Evolutionary conservation across 37 sponge, comb jelly and placozoan genomes (phyloP).

Genomic region (Ephydatia muelleri): DNA sequence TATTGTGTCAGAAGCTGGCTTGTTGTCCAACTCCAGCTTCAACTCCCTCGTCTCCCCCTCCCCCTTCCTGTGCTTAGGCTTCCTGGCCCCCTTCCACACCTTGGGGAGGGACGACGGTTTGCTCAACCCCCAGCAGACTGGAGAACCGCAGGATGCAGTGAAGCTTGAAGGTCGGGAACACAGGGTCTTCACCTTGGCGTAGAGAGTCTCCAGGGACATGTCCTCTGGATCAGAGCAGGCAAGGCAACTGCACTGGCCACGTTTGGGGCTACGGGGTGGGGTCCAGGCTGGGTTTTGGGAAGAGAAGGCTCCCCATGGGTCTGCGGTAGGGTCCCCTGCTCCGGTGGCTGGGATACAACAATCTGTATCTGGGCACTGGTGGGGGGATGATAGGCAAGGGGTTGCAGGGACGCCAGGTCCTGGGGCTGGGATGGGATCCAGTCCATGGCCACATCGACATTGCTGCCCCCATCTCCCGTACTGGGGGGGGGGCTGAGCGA

Average conservation of each 20-base stretch:
- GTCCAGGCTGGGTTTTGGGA: not conserved
- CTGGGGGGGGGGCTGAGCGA: not conserved
- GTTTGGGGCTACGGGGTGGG: constrained; percentile 1
- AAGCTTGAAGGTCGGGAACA: constrained; percentile 82
- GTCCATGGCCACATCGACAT: not conserved
- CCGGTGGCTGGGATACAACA: not conserved
- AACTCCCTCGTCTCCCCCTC: constrained; percentile 12
- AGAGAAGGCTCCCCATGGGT: not conserved
- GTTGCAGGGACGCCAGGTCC: not conserved
- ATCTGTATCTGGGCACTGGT: not conserved
- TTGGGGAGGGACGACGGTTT: constrained; percentile 68
- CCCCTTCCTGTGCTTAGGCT: constrained; percentile 64
- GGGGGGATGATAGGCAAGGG: not conserved
- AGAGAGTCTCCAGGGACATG: constrained; percentile 61
- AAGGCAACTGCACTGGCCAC: constrained; percentile 28
- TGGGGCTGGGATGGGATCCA: not conserved
- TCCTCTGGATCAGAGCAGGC: constrained; percentile 59
- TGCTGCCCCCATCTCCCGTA: not conserved
- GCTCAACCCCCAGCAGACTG: constrained; percentile 77
- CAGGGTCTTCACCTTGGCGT: constrained; percentile 43
- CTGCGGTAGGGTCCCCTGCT: not conserved
- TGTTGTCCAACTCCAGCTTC: constrained; percentile 43
- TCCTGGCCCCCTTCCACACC: constrained; percentile 68
- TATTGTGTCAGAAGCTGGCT: constrained; percentile 45
- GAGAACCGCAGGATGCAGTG: constrained; percentile 77